Conservation (phyloP, 2,113 vertebrate species). For the Capreolus pygargus region DNA sequence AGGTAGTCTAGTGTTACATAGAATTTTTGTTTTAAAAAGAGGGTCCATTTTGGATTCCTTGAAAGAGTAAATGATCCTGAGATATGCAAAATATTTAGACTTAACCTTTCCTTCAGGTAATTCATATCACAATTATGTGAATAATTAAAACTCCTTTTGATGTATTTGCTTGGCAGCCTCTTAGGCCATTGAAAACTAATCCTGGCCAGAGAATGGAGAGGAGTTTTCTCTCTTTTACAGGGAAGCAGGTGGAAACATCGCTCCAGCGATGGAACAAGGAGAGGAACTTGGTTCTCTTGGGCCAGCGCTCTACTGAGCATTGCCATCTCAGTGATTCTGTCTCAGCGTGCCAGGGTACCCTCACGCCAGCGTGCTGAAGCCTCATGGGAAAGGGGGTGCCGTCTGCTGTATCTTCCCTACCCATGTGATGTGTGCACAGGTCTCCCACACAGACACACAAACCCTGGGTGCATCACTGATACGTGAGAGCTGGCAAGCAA, state of each 20-base stretch:
- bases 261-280: neutral
- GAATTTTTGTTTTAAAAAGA: neutral
- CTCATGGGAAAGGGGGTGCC: neutral
- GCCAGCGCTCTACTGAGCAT: neutral
- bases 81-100: neutral
- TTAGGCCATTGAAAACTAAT: neutral
- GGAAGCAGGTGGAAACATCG: neutral
- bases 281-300: neutral
- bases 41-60: neutral
- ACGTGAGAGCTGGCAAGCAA: neutral
- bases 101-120: neutral
- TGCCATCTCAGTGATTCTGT: neutral
- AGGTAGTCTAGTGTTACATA: neutral
- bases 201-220: neutral
- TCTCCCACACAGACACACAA: neutral
- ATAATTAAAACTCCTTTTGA: neutral
- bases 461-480: too few relatives aligned
- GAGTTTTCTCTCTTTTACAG: neutral
- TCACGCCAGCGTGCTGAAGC: fast-evolving
- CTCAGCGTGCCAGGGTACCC: neutral
- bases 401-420: neutral
- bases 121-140: neutral
- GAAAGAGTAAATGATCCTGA: neutral
- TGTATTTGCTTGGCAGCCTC: neutral
- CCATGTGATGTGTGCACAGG: fast-evolving